Percentiles rank a stretch among this genome's conserved stretches.
Evolutionary conservation across 2,113 vertebrate genomes (phyloP).

Genomic region (Trogon surrucura): DNA sequence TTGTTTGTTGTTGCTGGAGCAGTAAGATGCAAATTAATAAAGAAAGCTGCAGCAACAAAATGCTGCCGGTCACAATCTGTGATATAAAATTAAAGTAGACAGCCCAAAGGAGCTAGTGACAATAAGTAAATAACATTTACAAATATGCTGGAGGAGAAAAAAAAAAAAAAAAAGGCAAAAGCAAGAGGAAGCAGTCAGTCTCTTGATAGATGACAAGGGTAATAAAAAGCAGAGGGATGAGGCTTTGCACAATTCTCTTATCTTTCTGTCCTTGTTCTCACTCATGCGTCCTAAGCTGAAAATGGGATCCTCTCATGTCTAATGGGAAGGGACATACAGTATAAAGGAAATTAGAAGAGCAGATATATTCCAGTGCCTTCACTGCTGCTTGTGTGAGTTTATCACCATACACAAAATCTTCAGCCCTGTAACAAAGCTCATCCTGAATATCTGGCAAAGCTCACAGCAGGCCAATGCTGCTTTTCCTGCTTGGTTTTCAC

Average conservation of each 20-base stretch:
- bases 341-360: background rate
- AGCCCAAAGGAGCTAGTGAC: slow-evolving; percentile 52
- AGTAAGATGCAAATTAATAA: slow-evolving; percentile 60
- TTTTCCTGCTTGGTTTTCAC: background rate
- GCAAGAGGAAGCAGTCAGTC: slow-evolving; percentile 13
- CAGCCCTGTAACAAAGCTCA: background rate
- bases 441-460: background rate
- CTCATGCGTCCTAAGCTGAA: slow-evolving; percentile 25
- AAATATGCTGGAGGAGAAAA: slow-evolving; percentile 33
- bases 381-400: background rate
- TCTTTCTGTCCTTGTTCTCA: slow-evolving; percentile 48
- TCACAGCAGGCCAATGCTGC: background rate
- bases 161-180: background rate
- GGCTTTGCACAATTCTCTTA: slow-evolving; percentile 45
- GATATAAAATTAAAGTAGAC: slow-evolving; percentile 61
- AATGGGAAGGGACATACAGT: slow-evolving; percentile 10
- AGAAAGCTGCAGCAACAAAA: slow-evolving; percentile 46
- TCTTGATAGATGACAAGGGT: slow-evolving; percentile 54
- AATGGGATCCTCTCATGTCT: slow-evolving; percentile 24
- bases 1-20: slow-evolving; percentile 18
- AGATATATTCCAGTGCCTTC: slow-evolving; percentile 8
- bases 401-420: background rate
- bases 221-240: slow-evolving; percentile 40
- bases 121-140: slow-evolving; percentile 69
- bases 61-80: slow-evolving; percentile 57